phyloP scores from a whole-genome alignment of 2,888 invertebrate species.

The Trissolcus japonicus region DNA sequence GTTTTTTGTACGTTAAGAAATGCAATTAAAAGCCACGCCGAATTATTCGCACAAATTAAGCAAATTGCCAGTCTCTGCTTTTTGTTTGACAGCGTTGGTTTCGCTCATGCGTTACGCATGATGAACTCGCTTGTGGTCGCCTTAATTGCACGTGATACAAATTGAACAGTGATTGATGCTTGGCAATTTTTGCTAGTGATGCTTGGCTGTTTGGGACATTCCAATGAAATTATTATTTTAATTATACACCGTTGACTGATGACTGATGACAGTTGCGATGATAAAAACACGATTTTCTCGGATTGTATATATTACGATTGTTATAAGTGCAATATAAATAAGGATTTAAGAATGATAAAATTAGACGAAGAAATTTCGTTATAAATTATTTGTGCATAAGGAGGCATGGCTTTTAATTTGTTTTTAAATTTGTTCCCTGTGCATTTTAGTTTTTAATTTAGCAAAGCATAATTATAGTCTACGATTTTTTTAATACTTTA shows the following conservation, averaged over 20 bases:
- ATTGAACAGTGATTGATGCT: constrained; percentile 13
- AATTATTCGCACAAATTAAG: constrained; percentile 5
- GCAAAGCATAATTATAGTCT: constrained; percentile 66
- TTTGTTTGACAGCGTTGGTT: not conserved
- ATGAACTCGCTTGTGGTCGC: not conserved
- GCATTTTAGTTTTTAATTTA: constrained; percentile 66
- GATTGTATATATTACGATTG: not conserved
- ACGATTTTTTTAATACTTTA: constrained; percentile 64
- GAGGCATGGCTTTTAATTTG: constrained; percentile 64
- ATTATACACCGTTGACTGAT: constrained; percentile 1
- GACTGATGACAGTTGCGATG: too few species aligned
- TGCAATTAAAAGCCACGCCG: constrained; percentile 4
- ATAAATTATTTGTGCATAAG: constrained; percentile 61
- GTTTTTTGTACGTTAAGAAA: too few species aligned
- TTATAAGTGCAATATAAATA: constrained; percentile 45
- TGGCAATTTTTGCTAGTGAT: constrained; percentile 30
- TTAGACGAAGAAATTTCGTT: not conserved
- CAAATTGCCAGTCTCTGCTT: not conserved
- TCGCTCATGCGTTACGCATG: constrained; percentile 4
- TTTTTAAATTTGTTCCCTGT: constrained; percentile 55
- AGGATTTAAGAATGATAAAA: not conserved
- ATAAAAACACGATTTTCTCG: too few species aligned
- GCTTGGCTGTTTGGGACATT: constrained; percentile 47
- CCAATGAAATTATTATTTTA: constrained; percentile 19
- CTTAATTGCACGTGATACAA: constrained; percentile 38